Conservation (phyloP, 2,888 invertebrate genomes). For the Papilio demoleus region DNA sequence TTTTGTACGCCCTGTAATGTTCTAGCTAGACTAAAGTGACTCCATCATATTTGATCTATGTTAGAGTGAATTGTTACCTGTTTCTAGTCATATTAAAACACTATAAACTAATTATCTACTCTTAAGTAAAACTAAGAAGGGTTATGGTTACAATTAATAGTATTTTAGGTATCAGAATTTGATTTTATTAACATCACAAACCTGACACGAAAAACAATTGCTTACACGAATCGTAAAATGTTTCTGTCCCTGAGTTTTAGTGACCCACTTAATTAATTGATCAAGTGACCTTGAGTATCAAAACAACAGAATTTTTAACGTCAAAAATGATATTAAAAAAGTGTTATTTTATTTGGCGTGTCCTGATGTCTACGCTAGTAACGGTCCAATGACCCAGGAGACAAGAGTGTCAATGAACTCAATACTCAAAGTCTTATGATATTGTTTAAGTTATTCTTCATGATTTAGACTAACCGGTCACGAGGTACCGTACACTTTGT, state of each 20-base stretch:
- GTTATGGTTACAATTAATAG: no score
- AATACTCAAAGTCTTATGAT: slow-evolving; percentile 19
- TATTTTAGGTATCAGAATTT: no score
- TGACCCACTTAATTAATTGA: background rate
- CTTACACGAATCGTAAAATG: background rate
- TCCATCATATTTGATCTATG: no score
- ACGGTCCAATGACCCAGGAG: slow-evolving; percentile 29
- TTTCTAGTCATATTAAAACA: no score
- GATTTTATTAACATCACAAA: no score
- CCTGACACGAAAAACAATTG: background rate
- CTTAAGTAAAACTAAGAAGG: no score
- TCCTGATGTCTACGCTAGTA: slow-evolving; percentile 16
- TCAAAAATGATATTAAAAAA: no score
- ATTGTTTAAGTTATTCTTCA: slow-evolving; percentile 24
- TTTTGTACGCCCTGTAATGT: background rate
- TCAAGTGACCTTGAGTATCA: background rate
- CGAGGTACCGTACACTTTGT: slow-evolving; percentile 14
- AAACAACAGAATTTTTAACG: no score
- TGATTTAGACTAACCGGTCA: slow-evolving; percentile 33
- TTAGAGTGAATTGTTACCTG: no score
- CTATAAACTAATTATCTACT: no score
- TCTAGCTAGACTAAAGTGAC: background rate
- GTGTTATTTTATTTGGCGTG: no score
- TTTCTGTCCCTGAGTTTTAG: background rate
- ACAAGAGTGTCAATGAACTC: slow-evolving; percentile 23